Conservation (phyloP, 2,113 vertebrate species). For the Caracal caracal region DNA sequence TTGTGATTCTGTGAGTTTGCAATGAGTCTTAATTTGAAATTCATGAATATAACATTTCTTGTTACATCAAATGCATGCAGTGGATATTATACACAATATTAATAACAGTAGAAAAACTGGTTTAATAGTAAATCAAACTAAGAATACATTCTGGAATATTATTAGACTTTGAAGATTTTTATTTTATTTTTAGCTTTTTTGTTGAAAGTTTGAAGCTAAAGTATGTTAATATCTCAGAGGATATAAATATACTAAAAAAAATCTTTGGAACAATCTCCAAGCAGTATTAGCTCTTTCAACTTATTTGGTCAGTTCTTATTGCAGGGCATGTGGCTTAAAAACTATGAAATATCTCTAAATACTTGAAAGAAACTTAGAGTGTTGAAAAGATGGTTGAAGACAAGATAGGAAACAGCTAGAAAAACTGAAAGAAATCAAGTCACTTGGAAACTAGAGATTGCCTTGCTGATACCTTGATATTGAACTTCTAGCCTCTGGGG, state of each 20-base stretch:
- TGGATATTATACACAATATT: conserved; percentile 68
- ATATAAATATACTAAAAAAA: not conserved
- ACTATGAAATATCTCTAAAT: not conserved
- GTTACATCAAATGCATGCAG: not conserved
- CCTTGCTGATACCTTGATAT: not conserved
- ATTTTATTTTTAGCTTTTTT: conserved; percentile 46
- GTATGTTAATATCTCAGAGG: conserved; percentile 33
- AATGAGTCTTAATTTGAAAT: conserved; percentile 33
- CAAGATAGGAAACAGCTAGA: not conserved
- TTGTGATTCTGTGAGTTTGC: conserved; percentile 27
- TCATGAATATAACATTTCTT: conserved; percentile 44
- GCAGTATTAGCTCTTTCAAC: conserved; percentile 44
- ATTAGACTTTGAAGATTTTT: conserved; percentile 20
- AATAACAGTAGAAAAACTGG: conserved; percentile 42
- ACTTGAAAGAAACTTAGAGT: not conserved
- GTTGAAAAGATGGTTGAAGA: not conserved
- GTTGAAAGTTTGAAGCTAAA: conserved; percentile 8
- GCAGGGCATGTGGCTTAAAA: not conserved
- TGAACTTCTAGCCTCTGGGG: not conserved
- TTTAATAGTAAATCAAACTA: conserved; percentile 64
- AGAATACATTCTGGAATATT: conserved; percentile 39
- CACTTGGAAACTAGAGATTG: not conserved
- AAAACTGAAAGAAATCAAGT: not conserved
- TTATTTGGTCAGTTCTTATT: not conserved
- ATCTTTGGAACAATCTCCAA: not conserved